These are phyloP conservation scores for Yoshiicerus persimilis DNA, from an alignment of 1,140 invertebrate species.

Conservation along the genomic window DNA sequence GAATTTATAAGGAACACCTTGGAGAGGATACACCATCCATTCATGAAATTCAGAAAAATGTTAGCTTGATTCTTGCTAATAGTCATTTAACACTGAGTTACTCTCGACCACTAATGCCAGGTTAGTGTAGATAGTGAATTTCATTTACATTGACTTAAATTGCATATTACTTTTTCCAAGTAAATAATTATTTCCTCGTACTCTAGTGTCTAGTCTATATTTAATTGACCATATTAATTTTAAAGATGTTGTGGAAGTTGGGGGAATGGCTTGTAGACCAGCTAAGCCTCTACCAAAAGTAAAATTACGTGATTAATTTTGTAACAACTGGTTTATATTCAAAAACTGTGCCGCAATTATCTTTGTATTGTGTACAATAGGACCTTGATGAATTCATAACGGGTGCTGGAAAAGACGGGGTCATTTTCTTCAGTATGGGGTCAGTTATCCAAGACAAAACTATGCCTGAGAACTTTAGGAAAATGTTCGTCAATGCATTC, in stretches of 20 bases:
- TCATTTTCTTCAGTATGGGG: conserved; percentile 78
- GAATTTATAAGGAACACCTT: background rate
- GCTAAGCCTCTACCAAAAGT: conserved; percentile 24
- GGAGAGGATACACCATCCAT: background rate
- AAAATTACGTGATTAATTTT: too few species aligned
- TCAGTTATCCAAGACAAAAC: conserved; percentile 72
- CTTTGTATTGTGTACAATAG: too few species aligned
- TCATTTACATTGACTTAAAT: too few species aligned
- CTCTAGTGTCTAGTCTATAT: too few species aligned
- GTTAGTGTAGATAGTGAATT: too few species aligned
- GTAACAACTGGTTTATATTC: too few species aligned
- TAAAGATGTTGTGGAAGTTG: conserved; percentile 58
- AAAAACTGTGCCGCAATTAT: too few species aligned
- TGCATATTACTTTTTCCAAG: too few species aligned
- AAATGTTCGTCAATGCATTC: conserved; percentile 69
- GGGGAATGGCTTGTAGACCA: conserved; percentile 52
- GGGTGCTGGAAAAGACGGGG: conserved; percentile 56
- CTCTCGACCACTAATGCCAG: conserved; percentile 38
- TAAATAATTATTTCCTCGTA: too few species aligned
- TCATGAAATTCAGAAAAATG: conserved; percentile 38
- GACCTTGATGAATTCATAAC: conserved; percentile 69
- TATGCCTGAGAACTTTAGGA: conserved; percentile 68
- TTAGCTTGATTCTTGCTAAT: conserved; percentile 44
- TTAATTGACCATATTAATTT: too few species aligned
- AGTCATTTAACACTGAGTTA: conserved; percentile 35